Base-by-base conservation (phyloP, 2,113 vertebrate species). In the Eira barbara region DNA sequence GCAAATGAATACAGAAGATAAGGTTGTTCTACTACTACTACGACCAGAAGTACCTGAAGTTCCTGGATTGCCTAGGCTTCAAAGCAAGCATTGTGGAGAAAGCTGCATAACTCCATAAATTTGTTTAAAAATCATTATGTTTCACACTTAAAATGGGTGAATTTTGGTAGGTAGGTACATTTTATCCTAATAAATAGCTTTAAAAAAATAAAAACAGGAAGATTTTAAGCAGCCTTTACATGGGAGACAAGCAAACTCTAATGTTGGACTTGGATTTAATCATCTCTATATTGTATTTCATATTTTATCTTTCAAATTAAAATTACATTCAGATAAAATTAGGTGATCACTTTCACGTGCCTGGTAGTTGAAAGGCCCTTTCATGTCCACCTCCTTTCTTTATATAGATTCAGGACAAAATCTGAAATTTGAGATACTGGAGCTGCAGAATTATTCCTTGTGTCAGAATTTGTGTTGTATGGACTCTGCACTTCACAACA, bases 391-490 rank as follows among this genome's bases (percentile, higher is more conserved):
- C 31, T 83, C 29, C 83, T 87, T 95, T 76, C 36, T 91, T 93
- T 80, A 59, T 65, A 57, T 61, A 91, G 25, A 74, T 91, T 89
- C 12, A 81, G 29, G 76, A 23, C 15, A 65, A 52, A 86, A 18
- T 82, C 23, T 95, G 36, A 95, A 57, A 59, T 29, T 74, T 65
- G 76, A 74, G 34, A 88, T 45, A 93, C 93, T 97, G 89, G 69
- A 59, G 23, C n/a, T 65, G 21, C 61, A 95, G 42, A 97, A 97
- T 87, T 88, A 93, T 89, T 93, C 94, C 29, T 27, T 93, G 25
- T 97, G 42, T 95, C 97, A 91, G 96, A 95, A 91, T 98, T 97
- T 96, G 86, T 97, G 49, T 84, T 97, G 57, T 86, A 47, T n/a
- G 97, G 97, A 69, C 89, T 97, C n/a, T 96, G 85, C 39, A 88